Conservation (phyloP, 2,888 invertebrate species). For the Tetanocera ferruginea region DNA sequence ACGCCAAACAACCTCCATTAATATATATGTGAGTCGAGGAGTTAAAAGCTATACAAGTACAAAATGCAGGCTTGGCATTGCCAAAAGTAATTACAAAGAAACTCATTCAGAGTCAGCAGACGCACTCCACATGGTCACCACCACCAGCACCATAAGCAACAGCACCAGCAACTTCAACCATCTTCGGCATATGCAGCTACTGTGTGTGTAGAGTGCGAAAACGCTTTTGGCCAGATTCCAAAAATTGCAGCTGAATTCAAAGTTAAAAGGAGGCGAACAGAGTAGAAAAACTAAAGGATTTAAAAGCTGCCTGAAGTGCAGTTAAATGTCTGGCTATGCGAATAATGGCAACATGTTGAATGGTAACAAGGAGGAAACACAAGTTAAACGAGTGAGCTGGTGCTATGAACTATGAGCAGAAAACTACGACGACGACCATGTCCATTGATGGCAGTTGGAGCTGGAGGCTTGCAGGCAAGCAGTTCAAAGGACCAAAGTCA, state of each 20-base stretch:
- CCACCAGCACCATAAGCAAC: background rate
- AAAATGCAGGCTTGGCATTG: conserved; percentile 5
- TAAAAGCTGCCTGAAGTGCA: conserved; percentile 21
- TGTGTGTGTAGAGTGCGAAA: background rate
- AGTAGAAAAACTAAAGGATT: conserved; percentile 11
- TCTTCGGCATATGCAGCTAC: background rate
- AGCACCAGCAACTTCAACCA: background rate
- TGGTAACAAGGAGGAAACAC: background rate
- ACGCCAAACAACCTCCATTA: background rate
- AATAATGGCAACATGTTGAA: conserved; percentile 29
- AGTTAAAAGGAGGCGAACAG: background rate
- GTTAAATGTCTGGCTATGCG: conserved; percentile 1
- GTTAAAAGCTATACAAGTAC: background rate
- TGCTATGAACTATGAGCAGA: background rate
- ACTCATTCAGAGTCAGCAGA: conserved; percentile 35
- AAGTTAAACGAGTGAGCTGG: background rate
- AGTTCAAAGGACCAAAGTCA: conserved; percentile 5
- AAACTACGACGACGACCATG: background rate
- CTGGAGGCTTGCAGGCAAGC: background rate
- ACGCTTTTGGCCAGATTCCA: conserved; percentile 30
- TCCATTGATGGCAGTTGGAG: background rate
- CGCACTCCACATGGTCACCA: conserved; percentile 29
- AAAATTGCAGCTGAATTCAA: background rate
- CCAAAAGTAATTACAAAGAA: conserved; percentile 41
- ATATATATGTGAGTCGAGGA: background rate